phyloP scores from a whole-genome alignment of 2,797 vertebrate genomes.

The Pangasius djambal region DNA sequence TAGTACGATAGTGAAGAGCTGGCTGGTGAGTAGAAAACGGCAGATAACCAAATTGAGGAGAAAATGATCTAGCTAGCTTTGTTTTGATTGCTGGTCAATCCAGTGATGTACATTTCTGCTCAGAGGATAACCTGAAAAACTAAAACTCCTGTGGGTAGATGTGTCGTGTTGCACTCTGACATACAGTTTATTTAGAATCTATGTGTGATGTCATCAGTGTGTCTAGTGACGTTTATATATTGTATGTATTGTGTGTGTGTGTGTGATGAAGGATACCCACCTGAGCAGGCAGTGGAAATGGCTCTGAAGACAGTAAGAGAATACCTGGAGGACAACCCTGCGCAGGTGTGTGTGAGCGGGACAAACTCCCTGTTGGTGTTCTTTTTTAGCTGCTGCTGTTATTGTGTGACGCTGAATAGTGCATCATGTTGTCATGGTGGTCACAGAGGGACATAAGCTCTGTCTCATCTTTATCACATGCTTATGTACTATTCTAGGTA shows the following conservation, averaged over 20 bases:
- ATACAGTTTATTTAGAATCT: background rate
- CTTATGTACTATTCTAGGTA: conserved; percentile 3
- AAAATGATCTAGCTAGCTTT: background rate
- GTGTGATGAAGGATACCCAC: conserved; percentile 81
- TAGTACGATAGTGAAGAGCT: background rate
- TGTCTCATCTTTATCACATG: conserved; percentile 10
- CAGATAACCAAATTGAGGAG: background rate
- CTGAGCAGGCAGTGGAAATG: conserved; percentile 81
- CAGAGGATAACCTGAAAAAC: background rate
- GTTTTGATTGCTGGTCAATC: background rate
- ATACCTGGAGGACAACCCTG: conserved; percentile 83
- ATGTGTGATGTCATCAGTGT: background rate
- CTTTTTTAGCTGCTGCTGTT: conserved; percentile 50
- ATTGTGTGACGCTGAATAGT: conserved; percentile 42
- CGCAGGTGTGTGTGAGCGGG: conserved; percentile 75
- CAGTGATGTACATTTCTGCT: background rate
- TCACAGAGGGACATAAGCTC: conserved; percentile 44
- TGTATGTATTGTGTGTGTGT: conserved; percentile 42
- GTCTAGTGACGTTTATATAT: background rate
- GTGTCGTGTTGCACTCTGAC: background rate
- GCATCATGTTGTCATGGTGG: conserved; percentile 45
- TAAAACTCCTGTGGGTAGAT: background rate
- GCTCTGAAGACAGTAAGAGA: conserved; percentile 80
- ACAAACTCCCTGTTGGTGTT: conserved; percentile 40
- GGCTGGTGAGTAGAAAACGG: background rate